Conservation (phyloP, 2,113 vertebrate species). For the Odontesthes bonariensis region DNA sequence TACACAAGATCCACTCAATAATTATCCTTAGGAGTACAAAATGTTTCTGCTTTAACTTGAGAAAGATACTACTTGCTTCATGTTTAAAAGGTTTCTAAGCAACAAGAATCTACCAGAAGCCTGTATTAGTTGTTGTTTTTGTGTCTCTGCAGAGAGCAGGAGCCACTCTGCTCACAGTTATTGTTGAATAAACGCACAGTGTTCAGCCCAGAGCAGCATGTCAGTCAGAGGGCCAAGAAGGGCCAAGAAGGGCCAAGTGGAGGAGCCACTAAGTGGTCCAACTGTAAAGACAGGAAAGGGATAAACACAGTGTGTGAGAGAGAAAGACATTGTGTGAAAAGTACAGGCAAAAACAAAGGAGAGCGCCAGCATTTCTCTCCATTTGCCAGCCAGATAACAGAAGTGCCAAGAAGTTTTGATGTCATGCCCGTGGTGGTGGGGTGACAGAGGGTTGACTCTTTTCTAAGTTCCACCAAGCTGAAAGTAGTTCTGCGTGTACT, state of each 20-base stretch:
- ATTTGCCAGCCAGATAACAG: slow-evolving; percentile 56
- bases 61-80: neutral
- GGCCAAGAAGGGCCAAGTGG: slow-evolving; percentile 47
- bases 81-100: neutral
- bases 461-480: slow-evolving; percentile 7
- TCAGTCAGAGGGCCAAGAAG: slow-evolving; percentile 55
- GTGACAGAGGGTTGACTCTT: slow-evolving; percentile 15
- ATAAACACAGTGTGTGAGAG: slow-evolving; percentile 1
- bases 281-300: slow-evolving; percentile 12
- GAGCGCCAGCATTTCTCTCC: slow-evolving; percentile 36
- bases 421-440: slow-evolving; percentile 43
- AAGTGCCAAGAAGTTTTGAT: slow-evolving; percentile 39
- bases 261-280: slow-evolving; percentile 43
- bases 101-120: slow-evolving; percentile 9
- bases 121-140: slow-evolving; percentile 13
- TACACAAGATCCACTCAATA: slow-evolving; percentile 3
- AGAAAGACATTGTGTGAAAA: slow-evolving; percentile 16
- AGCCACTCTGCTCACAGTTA: slow-evolving; percentile 61
- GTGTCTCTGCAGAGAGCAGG: slow-evolving; percentile 33
- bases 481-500: neutral
- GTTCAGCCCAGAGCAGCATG: slow-evolving; percentile 57
- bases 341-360: slow-evolving; percentile 7
- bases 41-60: neutral
- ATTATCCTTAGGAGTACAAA: slow-evolving; percentile 6
- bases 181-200: slow-evolving; percentile 67